Percentiles rank a stretch among this genome's conserved stretches.
phyloP scores from a whole-genome alignment of 1,140 invertebrate genomes.

The Pachypsylla venusta region DNA sequence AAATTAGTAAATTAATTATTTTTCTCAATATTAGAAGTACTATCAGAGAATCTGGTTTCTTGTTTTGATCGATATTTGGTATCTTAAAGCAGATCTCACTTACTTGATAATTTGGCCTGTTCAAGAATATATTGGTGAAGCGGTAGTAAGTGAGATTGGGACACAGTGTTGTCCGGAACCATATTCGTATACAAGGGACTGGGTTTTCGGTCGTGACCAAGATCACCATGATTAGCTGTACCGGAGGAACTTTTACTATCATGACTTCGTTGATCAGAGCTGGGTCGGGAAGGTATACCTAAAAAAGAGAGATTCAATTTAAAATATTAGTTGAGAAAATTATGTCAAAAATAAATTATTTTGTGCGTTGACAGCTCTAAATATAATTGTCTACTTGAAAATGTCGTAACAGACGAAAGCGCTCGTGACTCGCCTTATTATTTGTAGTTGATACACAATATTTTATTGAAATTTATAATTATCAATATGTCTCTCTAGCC shows the following conservation, averaged over 20 bases:
- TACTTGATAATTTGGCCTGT: conserved; percentile 58
- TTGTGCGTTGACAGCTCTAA: not conserved
- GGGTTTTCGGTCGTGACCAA: not conserved
- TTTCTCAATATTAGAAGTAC: too few relatives aligned
- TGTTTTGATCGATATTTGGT: conserved; percentile 13
- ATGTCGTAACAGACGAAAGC: not conserved
- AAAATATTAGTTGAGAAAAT: not conserved
- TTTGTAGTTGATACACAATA: not conserved
- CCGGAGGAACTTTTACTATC: not conserved
- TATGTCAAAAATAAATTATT: not conserved
- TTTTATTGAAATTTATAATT: not conserved
- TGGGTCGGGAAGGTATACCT: conserved; percentile 4
- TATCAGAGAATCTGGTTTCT: conserved; percentile 11
- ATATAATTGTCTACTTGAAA: not conserved
- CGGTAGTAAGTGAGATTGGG: conserved; percentile 56
- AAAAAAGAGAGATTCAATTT: not conserved
- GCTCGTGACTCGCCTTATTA: not conserved
- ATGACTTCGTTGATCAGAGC: conserved; percentile 10
- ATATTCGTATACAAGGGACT: conserved; percentile 52
- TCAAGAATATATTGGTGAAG: conserved; percentile 78
- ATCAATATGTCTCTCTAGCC: too few relatives aligned
- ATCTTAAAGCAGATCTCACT: conserved; percentile 16
- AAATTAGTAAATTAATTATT: too few relatives aligned
- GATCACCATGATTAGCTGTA: not conserved
- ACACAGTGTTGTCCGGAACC: conserved; percentile 38